Evolutionary conservation across 2,797 vertebrate species (phyloP).

Genomic region (Amblyopsis hoosieri): DNA sequence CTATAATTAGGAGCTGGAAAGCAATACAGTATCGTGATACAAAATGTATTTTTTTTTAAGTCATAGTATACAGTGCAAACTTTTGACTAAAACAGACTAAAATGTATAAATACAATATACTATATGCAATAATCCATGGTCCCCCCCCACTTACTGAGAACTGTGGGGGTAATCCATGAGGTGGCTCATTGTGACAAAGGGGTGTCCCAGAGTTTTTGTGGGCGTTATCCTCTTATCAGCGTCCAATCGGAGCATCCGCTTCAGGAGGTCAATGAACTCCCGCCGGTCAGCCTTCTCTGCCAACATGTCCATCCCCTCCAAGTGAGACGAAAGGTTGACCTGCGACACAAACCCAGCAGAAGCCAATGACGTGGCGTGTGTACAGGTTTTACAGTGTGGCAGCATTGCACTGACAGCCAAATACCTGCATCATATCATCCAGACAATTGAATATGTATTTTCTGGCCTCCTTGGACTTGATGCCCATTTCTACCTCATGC

Average conservation of each 20-base stretch:
- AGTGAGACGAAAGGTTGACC: slow-evolving; percentile 97
- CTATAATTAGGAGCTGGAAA: too few relatives aligned
- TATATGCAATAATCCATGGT: too few relatives aligned
- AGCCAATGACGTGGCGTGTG: background rate
- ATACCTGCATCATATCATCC: slow-evolving; percentile 98
- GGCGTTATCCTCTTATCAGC: slow-evolving; percentile 98
- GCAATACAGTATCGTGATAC: too few relatives aligned
- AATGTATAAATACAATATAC: too few relatives aligned
- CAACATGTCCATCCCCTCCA: slow-evolving; percentile 98
- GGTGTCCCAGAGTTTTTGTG: slow-evolving; percentile 94
- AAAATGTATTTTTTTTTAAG: too few relatives aligned
- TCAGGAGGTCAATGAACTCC: slow-evolving; percentile 97
- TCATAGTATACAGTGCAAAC: too few relatives aligned
- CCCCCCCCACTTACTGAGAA: slow-evolving; percentile 84
- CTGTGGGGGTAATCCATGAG: slow-evolving; percentile 97
- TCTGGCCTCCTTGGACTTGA: slow-evolving; percentile 98
- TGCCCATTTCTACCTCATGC: slow-evolving; percentile 96
- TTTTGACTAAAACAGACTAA: too few relatives aligned
- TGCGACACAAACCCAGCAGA: slow-evolving; percentile 46
- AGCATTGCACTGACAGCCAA: background rate
- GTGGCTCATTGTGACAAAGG: slow-evolving; percentile 96
- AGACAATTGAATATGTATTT: slow-evolving; percentile 99
- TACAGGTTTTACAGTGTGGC: background rate
- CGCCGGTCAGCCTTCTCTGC: slow-evolving; percentile 97
- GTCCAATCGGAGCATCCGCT: slow-evolving; percentile 98